These are phyloP conservation scores for Nomada lathburiana DNA, from an alignment of 2,888 invertebrate genomes.

Conservation along the genomic window DNA sequence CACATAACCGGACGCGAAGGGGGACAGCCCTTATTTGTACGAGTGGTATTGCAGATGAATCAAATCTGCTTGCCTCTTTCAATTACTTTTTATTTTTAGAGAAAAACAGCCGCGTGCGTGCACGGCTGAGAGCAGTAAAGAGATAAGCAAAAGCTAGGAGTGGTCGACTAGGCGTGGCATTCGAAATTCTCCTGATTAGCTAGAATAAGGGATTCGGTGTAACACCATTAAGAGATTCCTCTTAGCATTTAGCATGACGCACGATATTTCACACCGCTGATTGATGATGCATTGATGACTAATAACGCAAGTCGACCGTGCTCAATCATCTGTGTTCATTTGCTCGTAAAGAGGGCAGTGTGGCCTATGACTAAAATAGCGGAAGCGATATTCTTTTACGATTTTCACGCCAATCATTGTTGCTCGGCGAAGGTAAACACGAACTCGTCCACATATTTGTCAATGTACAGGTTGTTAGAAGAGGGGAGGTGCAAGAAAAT, in stretches of 20 bases:
- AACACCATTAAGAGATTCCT: slow-evolving; percentile 50
- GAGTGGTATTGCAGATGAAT: too few species aligned
- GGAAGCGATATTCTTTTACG: not conserved
- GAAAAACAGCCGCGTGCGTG: slow-evolving; percentile 26
- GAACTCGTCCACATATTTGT: not conserved
- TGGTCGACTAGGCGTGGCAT: slow-evolving; percentile 61
- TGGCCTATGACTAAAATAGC: not conserved
- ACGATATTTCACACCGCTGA: slow-evolving; percentile 7
- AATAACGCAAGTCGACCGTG: not conserved
- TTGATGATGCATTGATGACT: slow-evolving; percentile 21
- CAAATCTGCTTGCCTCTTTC: too few species aligned
- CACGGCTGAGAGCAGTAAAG: slow-evolving; percentile 15
- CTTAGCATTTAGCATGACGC: slow-evolving; percentile 34
- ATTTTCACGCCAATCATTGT: too few species aligned
- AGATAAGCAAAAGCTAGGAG: slow-evolving; percentile 57
- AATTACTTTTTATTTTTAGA: not conserved
- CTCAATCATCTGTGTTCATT: slow-evolving; percentile 16
- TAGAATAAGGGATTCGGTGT: slow-evolving; percentile 46
- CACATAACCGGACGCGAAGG: not conserved
- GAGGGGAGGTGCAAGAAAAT: too few species aligned
- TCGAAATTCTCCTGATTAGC: slow-evolving; percentile 68
- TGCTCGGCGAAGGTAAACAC: not conserved
- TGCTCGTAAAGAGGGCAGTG: not conserved
- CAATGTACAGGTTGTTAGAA: too few species aligned
- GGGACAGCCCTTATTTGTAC: not conserved